Evolutionary conservation across 2,888 invertebrate genomes (phyloP), one percentile per base, ranked within the genome.

Genomic region (Chrysina gloriosa): DNA sequence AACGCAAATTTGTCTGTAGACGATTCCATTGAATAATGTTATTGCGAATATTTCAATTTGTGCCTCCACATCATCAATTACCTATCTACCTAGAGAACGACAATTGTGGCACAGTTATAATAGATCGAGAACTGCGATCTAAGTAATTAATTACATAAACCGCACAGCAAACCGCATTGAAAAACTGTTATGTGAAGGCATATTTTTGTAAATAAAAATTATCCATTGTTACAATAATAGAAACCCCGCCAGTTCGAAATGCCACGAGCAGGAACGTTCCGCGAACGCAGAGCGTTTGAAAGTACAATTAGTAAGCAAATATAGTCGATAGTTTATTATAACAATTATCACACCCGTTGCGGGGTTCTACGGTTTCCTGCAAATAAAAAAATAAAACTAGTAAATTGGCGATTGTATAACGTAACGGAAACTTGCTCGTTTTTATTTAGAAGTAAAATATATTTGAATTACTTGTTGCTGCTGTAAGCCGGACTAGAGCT

Each of bases 221-320:
- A 31, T 21, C 31, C 19, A 52, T 52, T 52, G 52, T 52, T 52
- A 31, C 34, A n/a, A 3, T 52, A 19, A 14, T 9, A 52, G 3
- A 52, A 52, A 21, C 19, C 5, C 11, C 39, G 16, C 3, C 42
- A n/a, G 42, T 42, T 42, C 9, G 45, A 21, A 45, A 45, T 45
- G 21, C 21, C 45, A 45, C 45, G 45, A 45, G 6, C n/a, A n/a
- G n/a, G n/a, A 7, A 45, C 19, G 21, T 21, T 19, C 45, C 21
- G n/a, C n/a, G 39, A 39, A 4, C 11, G 16, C 7, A 52, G 16
- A 9, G 3, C 31, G 52, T 19, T 52, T 52, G 52, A 52, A 52
- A 52, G 52, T 52, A 52, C 19, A 19, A 16, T 52, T 52, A 52
- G 29, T 52, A 52, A n/a, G 27, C 27, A 52, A 52, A 52, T 52